A percentile compares a stretch with the other conserved stretches of the same genome.
Conservation (phyloP, 2,113 vertebrate species). For the Sinocyclocheilus anophthalmus region DNA sequence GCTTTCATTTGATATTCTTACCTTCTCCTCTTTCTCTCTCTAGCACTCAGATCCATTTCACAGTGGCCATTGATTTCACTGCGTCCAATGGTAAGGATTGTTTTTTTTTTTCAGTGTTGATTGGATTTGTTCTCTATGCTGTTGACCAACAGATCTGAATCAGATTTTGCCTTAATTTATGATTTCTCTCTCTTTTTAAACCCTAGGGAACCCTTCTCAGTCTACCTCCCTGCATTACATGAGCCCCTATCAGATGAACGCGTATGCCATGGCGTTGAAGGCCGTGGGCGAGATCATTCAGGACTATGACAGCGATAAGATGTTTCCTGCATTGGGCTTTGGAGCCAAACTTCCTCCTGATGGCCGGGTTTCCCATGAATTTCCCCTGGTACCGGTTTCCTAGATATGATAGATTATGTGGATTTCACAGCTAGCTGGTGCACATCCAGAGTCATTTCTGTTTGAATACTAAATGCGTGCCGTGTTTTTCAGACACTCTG, state of each 20-base stretch:
- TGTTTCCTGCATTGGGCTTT: conserved; percentile 92
- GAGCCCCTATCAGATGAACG: conserved; percentile 97
- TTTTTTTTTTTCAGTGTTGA: conserved; percentile 34
- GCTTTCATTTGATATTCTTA: conserved; percentile 9
- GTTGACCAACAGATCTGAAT: not conserved
- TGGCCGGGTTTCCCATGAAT: conserved; percentile 89
- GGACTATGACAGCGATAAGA: conserved; percentile 95
- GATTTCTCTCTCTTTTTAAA: conserved; percentile 55
- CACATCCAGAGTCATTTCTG: not conserved
- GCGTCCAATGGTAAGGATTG: conserved; percentile 90
- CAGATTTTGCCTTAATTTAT: not conserved
- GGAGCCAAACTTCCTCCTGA: conserved; percentile 93
- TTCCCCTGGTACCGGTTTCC: conserved; percentile 82
- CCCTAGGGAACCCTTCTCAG: conserved; percentile 86
- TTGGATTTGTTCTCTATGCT: not conserved
- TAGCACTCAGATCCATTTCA: conserved; percentile 96
- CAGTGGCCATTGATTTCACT: conserved; percentile 95
- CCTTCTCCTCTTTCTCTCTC: conserved; percentile 53
- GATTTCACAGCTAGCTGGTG: conserved; percentile 20
- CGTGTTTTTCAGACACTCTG: not conserved
- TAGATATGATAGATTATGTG: conserved; percentile 38
- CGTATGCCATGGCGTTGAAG: conserved; percentile 91
- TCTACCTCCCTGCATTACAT: conserved; percentile 95
- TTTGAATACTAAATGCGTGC: not conserved
- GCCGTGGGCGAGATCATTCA: conserved; percentile 95